Conservation (phyloP, 2,113 vertebrate species). For the Acanthisitta chloris region DNA sequence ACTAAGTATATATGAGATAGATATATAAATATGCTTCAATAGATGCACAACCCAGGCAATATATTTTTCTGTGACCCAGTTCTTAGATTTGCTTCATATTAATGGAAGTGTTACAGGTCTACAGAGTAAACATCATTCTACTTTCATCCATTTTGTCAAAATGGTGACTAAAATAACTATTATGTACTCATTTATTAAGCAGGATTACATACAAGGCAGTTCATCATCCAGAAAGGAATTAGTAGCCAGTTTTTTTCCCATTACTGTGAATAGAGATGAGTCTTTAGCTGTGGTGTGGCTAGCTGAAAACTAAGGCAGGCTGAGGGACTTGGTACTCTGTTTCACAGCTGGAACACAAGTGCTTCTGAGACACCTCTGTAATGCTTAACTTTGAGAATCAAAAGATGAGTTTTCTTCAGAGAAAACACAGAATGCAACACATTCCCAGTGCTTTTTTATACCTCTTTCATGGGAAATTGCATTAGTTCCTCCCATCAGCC, state of each 20-base stretch:
- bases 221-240: not conserved
- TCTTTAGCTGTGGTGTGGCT: not conserved
- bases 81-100: not conserved
- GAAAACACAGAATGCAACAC: not conserved
- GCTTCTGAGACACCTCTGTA: not conserved
- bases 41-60: not conserved
- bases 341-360: not conserved
- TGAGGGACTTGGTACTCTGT: not conserved
- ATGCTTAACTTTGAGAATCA: not conserved
- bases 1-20: not conserved
- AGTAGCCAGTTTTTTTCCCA: not conserved
- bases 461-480: not conserved
- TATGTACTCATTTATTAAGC: slow-evolving; percentile 7
- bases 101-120: not conserved
- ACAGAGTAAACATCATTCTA: not conserved
- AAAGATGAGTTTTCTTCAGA: not conserved
- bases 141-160: not conserved
- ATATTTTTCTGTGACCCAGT: not conserved
- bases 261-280: not conserved
- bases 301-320: not conserved
- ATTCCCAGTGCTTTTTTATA: not conserved
- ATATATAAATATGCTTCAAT: not conserved
- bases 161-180: not conserved
- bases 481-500: not conserved
- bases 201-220: not conserved